Evolutionary conservation across 1,140 invertebrate species (phyloP).

Genomic region (Heliothis subflexa): DNA sequence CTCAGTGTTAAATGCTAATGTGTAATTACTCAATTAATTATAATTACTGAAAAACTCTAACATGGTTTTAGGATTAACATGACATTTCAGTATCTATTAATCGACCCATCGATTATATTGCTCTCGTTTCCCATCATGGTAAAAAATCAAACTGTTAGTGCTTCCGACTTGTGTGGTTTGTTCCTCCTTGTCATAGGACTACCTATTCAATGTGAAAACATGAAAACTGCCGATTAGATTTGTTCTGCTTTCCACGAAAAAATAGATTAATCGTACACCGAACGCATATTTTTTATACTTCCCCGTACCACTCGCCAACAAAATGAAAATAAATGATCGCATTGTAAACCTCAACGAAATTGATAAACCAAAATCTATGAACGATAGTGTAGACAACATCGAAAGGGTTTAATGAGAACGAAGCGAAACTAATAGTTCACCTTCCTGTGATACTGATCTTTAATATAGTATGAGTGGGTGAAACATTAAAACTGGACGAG

Average conservation of each 20-base stretch:
- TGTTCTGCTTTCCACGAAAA: too few relatives aligned
- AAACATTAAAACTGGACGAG: conserved; percentile 71
- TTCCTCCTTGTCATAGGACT: too few relatives aligned
- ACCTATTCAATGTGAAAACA: too few relatives aligned
- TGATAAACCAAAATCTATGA: conserved; percentile 42
- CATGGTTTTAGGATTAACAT: not conserved
- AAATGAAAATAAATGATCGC: conserved; percentile 47
- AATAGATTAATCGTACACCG: too few relatives aligned
- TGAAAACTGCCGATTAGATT: too few relatives aligned
- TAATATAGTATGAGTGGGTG: conserved; percentile 81
- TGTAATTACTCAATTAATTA: conserved; percentile 25
- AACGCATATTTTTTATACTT: too few relatives aligned
- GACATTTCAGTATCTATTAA: not conserved
- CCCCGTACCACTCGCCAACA: not conserved
- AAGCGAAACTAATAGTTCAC: conserved; percentile 74
- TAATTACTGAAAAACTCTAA: conserved; percentile 23
- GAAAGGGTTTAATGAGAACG: conserved; percentile 79
- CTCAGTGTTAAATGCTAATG: conserved; percentile 24
- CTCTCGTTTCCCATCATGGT: not conserved
- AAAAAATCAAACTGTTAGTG: not conserved
- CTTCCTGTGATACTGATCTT: conserved; percentile 83
- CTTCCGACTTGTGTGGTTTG: too few relatives aligned
- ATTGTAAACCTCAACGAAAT: conserved; percentile 29
- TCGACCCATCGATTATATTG: conserved; percentile 4
- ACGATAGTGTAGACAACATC: conserved; percentile 44